A percentile compares a stretch with the other conserved stretches of the same genome.
Evolutionary conservation across 2,888 invertebrate genomes (phyloP).

Genomic region (Pammene fasciana): DNA sequence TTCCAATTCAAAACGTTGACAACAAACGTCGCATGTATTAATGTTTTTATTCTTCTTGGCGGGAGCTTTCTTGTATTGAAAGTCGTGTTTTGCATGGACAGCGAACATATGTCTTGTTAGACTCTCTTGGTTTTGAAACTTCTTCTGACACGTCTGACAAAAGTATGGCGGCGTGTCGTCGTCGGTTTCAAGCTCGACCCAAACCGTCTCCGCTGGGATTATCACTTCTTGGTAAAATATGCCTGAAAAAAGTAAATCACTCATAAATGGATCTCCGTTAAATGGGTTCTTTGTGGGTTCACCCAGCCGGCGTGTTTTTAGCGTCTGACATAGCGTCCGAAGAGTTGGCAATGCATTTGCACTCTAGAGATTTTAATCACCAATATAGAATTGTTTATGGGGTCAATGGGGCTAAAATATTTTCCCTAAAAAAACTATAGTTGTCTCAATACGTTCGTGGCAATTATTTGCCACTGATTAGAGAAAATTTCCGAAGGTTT

Average conservation of each 20-base stretch:
- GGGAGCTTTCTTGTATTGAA: background rate
- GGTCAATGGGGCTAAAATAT: background rate
- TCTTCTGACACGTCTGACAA: conserved; percentile 5
- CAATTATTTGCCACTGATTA: too few relatives aligned
- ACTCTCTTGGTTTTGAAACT: conserved; percentile 4
- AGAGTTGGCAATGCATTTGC: conserved; percentile 2
- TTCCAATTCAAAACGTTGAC: conserved; percentile 1
- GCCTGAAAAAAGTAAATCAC: background rate
- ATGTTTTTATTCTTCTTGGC: background rate
- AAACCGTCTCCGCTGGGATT: background rate
- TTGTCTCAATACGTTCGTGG: background rate
- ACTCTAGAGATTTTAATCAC: background rate
- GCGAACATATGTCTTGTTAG: conserved; percentile 11
- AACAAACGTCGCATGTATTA: background rate
- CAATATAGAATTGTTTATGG: background rate
- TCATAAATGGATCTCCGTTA: background rate
- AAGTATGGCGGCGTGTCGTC: background rate
- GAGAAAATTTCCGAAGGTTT: too few relatives aligned
- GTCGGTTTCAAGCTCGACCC: background rate
- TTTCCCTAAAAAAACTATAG: background rate
- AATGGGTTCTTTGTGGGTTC: background rate
- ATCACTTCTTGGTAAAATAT: conserved; percentile 9
- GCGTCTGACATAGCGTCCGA: background rate
- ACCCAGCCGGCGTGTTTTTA: background rate
- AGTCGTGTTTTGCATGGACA: conserved; percentile 2